Evolutionary conservation across 1,140 invertebrate genomes (phyloP).

Genomic region (Ladona fulva): DNA sequence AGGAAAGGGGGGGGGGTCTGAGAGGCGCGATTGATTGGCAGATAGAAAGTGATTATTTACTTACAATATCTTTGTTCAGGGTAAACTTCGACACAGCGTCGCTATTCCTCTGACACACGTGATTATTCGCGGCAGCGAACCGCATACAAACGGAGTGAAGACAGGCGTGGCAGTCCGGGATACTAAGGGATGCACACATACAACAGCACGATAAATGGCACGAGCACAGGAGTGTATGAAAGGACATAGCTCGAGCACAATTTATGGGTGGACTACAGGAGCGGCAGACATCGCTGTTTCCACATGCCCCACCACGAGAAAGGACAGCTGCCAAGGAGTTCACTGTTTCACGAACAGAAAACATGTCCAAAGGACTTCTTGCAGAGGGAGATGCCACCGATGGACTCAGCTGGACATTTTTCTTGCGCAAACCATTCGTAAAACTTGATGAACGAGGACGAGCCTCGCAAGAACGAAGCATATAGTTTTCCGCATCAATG

Average conservation of each 20-base stretch:
- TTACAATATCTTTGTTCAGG: slow-evolving; percentile 45
- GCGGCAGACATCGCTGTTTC: slow-evolving; percentile 11
- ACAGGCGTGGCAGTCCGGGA: slow-evolving; percentile 54
- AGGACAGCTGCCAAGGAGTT: slow-evolving; percentile 26
- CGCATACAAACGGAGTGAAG: slow-evolving; percentile 52
- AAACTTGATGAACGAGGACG: not conserved
- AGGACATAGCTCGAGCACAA: slow-evolving; percentile 16
- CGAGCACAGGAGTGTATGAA: slow-evolving; percentile 3
- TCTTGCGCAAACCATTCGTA: slow-evolving; percentile 21
- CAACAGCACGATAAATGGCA: slow-evolving; percentile 41
- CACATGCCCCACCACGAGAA: not conserved
- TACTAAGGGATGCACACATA: slow-evolving; percentile 50
- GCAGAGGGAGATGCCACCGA: slow-evolving; percentile 12
- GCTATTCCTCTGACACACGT: slow-evolving; percentile 47
- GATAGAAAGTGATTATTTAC: slow-evolving; percentile 18
- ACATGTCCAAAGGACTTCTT: slow-evolving; percentile 29
- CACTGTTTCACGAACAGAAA: slow-evolving; percentile 30
- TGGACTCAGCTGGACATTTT: slow-evolving; percentile 17
- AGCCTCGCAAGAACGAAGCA: slow-evolving; percentile 25
- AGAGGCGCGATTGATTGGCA: too few species aligned
- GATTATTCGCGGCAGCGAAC: slow-evolving; percentile 37
- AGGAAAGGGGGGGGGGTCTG: too few species aligned
- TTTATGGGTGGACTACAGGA: not conserved
- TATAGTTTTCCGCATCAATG: not conserved
- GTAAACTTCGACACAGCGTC: slow-evolving; percentile 43